phyloP scores from a whole-genome alignment of 2,888 invertebrate genomes.

The Apamea anceps region DNA sequence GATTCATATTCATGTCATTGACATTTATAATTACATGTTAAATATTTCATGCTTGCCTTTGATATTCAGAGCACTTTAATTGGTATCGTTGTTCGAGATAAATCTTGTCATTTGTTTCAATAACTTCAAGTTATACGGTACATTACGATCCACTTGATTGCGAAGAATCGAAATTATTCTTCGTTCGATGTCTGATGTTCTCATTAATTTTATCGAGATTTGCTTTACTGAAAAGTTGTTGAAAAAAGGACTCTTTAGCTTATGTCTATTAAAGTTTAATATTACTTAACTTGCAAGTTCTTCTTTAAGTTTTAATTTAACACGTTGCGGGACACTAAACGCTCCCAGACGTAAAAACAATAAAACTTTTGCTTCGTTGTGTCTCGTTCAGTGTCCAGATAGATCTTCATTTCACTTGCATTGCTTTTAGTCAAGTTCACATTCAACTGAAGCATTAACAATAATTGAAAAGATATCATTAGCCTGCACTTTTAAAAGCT shows the following conservation, averaged over 20 bases:
- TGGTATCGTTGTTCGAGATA: constrained; percentile 52
- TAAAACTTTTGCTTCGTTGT: background rate
- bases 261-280: background rate
- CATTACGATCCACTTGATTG: constrained; percentile 72
- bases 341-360: background rate
- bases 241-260: background rate
- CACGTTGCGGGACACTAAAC: background rate
- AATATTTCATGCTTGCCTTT: constrained; percentile 42
- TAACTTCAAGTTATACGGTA: constrained; percentile 63
- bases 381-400: background rate
- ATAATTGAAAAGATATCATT: constrained; percentile 15
- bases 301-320: background rate
- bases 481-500: constrained; percentile 20
- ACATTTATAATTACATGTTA: constrained; percentile 36
- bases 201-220: constrained; percentile 60
- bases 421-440: background rate
- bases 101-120: constrained; percentile 75
- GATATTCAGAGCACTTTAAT: constrained; percentile 61
- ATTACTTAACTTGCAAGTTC: background rate
- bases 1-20: constrained; percentile 19
- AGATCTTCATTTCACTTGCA: background rate
- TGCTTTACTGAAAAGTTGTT: background rate
- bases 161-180: constrained; percentile 73
- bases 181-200: constrained; percentile 67
- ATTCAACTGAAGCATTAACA: background rate